These are phyloP conservation scores for human (Homo sapiens) DNA, from an alignment of 2,113 vertebrate species.

Conservation along the genomic window GRCh38 chr20:38359501-38360000, in stretches of 20 bases:
- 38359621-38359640: neutral
- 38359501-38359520: too few species aligned
- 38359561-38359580: too few species aligned
- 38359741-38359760: neutral
- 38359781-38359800: neutral
- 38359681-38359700: neutral
- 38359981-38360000: too few species aligned
- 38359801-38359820: neutral
- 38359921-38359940: neutral
- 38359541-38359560: too few species aligned
- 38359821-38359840: neutral
- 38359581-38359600: too few species aligned
- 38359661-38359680: neutral
- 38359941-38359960: neutral
- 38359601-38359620: neutral
- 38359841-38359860: too few species aligned
- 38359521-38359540: too few species aligned
- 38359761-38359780: neutral
- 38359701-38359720: too few species aligned
- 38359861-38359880: neutral
- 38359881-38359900: neutral
- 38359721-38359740: too few species aligned
- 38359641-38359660: neutral
- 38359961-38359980: too few species aligned
- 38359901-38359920: rapidly evolving